phyloP scores from a whole-genome alignment of 1,140 invertebrate species.

The Zaprionus inermis region DNA sequence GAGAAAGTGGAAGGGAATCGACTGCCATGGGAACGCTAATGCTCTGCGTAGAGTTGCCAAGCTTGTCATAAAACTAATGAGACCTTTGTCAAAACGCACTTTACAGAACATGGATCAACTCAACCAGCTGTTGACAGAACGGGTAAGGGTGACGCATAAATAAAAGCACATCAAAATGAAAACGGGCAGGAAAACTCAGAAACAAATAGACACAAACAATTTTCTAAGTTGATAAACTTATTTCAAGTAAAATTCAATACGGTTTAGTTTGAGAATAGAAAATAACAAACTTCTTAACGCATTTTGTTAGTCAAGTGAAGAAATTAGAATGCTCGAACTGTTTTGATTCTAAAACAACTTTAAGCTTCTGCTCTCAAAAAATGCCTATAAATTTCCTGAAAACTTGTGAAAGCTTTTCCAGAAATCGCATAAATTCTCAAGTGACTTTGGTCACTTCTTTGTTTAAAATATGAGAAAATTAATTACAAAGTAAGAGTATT shows the following conservation, averaged over 20 bases:
- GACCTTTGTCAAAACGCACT: constrained; percentile 24
- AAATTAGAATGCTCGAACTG: not conserved
- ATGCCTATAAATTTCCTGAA: too few species aligned
- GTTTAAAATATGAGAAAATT: not conserved
- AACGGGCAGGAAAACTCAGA: not conserved
- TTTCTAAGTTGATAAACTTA: not conserved
- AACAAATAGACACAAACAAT: not conserved
- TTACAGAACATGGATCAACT: not conserved
- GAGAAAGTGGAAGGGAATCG: not conserved
- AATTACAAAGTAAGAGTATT: not conserved
- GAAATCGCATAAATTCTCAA: not conserved
- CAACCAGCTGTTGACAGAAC: not conserved
- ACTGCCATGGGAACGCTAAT: constrained; percentile 13
- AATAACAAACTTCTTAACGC: not conserved
- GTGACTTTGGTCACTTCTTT: not conserved
- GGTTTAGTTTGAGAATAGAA: not conserved
- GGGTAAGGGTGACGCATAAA: not conserved
- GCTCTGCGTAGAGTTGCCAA: not conserved
- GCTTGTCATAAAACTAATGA: constrained; percentile 34
- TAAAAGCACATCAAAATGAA: too few species aligned
- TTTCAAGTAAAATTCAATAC: not conserved
- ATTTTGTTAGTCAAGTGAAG: too few species aligned
- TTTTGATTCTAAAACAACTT: too few species aligned
- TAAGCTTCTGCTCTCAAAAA: too few species aligned
- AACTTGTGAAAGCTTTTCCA: not conserved